Evolutionary conservation across 1,140 invertebrate species (phyloP), one percentile per base, ranked within the genome.

Genomic region (Gonatopus flavifemur): DNA sequence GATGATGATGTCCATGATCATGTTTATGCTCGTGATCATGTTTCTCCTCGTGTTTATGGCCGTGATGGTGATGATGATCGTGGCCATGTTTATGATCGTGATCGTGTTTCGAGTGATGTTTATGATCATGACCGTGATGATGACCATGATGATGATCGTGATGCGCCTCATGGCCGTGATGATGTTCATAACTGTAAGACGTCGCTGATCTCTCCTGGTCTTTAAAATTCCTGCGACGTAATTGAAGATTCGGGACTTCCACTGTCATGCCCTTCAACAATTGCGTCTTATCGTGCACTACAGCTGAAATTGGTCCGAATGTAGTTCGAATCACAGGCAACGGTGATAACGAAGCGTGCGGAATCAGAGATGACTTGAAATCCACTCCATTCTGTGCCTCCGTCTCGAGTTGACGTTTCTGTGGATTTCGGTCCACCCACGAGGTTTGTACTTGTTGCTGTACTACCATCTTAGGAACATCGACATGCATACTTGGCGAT

Each of bases 21-120:
- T 71, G 67, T 41, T 70, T 69, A 42, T 72, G 70, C 7, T 67
- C 63, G 20, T 74, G 66, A 0, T 49, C 57, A 25, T 71, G 62
- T 1, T 66, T 52, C 6, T 67, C 60, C 1, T 49, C 55, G n/a
- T 73, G 67, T 2, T 67, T 55, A 15, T 70, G 68, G 0, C 55
- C 36, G 5, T 74, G 64, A 0, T 56, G 39, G 24, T 68, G 64
- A 0, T 57, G 51, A 5, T 67, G 65, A 1, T 64, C 49, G 3
- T 67, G 55, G 0, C 53, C 49, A 13, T 70, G 64, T 13, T 60
- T 37, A 40, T 69, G 65, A 2, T 68, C 48, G 12, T 69, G 65
- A 1, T 50, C 44, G 2, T 51, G n/a, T n/a, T n/a, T n/a, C n/a
- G n/a, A 18, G 10, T 66, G 40, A 10, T 68, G 62, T 4, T 63